phyloP scores from a whole-genome alignment of 2,888 invertebrate genomes.

The Glyphotaelius pellucidus region DNA sequence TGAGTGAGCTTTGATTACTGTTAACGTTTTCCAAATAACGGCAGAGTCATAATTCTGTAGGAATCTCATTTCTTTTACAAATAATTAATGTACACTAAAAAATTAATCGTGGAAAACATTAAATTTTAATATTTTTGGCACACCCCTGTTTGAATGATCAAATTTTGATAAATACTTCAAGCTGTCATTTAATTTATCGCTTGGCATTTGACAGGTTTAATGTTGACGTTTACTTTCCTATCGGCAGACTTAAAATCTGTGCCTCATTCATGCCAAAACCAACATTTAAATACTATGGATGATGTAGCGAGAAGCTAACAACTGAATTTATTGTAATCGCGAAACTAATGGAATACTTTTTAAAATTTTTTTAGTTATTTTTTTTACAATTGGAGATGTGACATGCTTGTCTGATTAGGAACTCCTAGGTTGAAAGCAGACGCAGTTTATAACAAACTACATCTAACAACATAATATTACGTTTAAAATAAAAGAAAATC shows the following conservation, averaged over 20 bases:
- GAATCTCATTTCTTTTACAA: too few species aligned
- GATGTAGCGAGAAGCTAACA: not conserved
- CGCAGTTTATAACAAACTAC: too few species aligned
- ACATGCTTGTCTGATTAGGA: too few species aligned
- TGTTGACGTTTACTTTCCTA: not conserved
- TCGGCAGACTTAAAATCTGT: slow-evolving; percentile 2
- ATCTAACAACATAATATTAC: too few species aligned
- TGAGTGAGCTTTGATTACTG: too few species aligned
- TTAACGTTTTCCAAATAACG: too few species aligned
- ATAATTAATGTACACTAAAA: too few species aligned
- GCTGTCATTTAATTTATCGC: not conserved
- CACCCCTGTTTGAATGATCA: not conserved
- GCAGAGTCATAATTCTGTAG: too few species aligned
- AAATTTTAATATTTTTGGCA: not conserved
- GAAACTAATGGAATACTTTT: not conserved
- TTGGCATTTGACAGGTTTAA: not conserved
- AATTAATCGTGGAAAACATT: too few species aligned
- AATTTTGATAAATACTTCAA: not conserved
- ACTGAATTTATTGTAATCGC: not conserved
- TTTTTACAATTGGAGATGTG: not conserved
- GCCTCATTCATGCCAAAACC: not conserved
- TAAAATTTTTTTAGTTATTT: not conserved
- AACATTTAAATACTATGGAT: not conserved
- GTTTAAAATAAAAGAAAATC: too few species aligned
- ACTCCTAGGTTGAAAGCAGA: too few species aligned